Conservation (phyloP, 2,888 invertebrate genomes). For the Eulithis testata region DNA sequence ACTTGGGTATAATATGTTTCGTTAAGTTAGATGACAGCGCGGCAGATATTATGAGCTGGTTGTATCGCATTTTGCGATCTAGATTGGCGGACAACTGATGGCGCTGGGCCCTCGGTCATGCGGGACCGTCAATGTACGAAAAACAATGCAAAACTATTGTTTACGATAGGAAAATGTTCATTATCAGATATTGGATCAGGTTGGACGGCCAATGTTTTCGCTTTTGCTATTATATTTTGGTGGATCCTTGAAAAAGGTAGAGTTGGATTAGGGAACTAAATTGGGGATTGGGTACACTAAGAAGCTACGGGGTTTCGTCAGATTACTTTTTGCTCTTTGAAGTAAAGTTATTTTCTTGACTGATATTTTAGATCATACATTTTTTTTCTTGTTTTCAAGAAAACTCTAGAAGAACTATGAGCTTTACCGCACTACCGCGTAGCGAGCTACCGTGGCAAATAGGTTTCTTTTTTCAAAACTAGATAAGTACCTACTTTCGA, state of each 20-base stretch:
- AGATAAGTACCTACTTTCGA: too few relatives aligned
- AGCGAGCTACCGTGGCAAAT: too few relatives aligned
- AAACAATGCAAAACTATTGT: constrained; percentile 37
- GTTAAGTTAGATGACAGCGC: constrained; percentile 63
- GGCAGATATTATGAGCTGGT: constrained; percentile 54
- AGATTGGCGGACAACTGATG: constrained; percentile 43
- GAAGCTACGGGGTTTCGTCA: not conserved
- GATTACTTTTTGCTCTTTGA: not conserved
- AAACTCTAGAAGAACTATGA: not conserved
- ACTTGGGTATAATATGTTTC: constrained; percentile 68
- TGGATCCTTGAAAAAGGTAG: constrained; percentile 27
- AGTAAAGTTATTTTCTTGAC: constrained; percentile 1
- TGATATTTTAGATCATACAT: not conserved
- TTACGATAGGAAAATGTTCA: constrained; percentile 35
- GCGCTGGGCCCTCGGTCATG: constrained; percentile 31
- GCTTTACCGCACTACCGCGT: not conserved
- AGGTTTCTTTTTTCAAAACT: too few relatives aligned
- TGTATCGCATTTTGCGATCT: constrained; percentile 47
- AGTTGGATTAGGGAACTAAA: constrained; percentile 8
- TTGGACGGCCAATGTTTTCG: constrained; percentile 17
- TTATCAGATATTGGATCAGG: constrained; percentile 37
- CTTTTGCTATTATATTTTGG: constrained; percentile 19
- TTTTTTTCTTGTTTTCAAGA: too few relatives aligned
- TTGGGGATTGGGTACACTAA: not conserved
- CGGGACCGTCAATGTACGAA: constrained; percentile 32